Evolutionary conservation across 1,140 invertebrate species (phyloP), one percentile per base, ranked within the genome.

Genomic region (Triops cancriformis): DNA sequence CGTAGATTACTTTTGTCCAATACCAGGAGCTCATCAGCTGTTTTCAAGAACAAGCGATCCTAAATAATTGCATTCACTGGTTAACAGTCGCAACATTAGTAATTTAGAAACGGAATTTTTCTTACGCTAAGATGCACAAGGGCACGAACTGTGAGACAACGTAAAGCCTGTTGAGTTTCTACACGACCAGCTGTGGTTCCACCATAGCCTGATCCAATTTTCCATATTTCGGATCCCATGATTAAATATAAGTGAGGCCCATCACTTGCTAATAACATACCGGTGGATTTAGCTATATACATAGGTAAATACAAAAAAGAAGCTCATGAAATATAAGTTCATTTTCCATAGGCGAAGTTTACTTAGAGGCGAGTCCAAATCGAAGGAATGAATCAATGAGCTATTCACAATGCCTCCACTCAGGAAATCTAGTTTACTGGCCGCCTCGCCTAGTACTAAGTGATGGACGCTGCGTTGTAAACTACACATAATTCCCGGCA

Each of bases 171-270:
- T 93, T 93, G 81, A 91, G 89, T 79, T 89, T 85, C 84, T 96
- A 95, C 45, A 84, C 94, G 92, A 37, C 94, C 94, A 86, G 92
- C 93, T 79, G 95, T 89, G 12, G 95, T 96, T 80, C 92, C 93
- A 51, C 92, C 91, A 85, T 95, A 97, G 26, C 96, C 96, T 80
- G 94, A 94, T 9, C 96, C 96, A 81, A 98, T 90, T 87, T 98
- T 97, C 42, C 93, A 87, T 73, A 97, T 86, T 10, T 94, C 91
- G 82, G 89, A 91, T 0, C 90, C 89, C 81, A 89, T 91, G 82
- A 91, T 90, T 4, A 98, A 84, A 85, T 95, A 98, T 28, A 98
- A 86, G 84, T 91, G 96, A 80, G 91, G 90, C 27, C 96, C 96
- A 86, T 98, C 95, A 82, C 93, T 94, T 5, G 90, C 91, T 18